Conservation (phyloP, 2,113 vertebrate species). For the Sisor rabdophorus region DNA sequence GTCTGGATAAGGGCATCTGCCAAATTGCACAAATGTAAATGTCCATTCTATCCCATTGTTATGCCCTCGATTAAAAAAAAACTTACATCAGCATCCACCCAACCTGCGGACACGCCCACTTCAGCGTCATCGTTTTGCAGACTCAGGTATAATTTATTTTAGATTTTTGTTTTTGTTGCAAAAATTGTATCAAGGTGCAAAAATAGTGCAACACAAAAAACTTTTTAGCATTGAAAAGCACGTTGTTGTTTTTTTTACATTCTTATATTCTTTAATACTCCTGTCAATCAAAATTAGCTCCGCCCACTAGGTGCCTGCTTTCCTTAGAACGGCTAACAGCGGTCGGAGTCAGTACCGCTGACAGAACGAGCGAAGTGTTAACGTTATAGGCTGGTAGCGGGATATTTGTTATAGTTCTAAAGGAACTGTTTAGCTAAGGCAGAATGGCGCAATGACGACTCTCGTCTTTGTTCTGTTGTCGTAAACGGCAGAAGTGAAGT, state of each 20-base stretch:
- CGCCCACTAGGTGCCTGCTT: conserved; percentile 27
- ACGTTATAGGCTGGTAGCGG: no score
- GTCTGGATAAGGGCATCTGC: no score
- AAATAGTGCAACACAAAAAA: not conserved
- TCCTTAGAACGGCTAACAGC: conserved; percentile 39
- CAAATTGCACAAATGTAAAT: no score
- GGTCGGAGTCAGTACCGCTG: not conserved
- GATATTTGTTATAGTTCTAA: not conserved
- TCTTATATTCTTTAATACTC: no score
- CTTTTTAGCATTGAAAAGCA: not conserved
- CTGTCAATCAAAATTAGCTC: conserved; percentile 14
- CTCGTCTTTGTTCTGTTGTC: conserved; percentile 12
- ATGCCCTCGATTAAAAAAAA: not conserved
- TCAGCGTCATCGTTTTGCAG: not conserved
- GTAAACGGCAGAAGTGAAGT: conserved; percentile 25
- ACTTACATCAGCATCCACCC: not conserved
- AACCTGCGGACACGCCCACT: conserved; percentile 9
- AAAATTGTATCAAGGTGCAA: not conserved
- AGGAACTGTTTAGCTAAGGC: not conserved
- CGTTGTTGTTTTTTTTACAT: no score
- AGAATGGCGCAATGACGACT: conserved; percentile 40
- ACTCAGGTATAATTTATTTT: not conserved
- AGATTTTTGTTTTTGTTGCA: not conserved
- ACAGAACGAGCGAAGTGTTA: not conserved
- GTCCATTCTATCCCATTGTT: no score